A percentile compares a stretch with the other conserved stretches of the same genome.
phyloP scores from a whole-genome alignment of 1,140 invertebrate genomes.

The Protaetia brevitarsis region DNA sequence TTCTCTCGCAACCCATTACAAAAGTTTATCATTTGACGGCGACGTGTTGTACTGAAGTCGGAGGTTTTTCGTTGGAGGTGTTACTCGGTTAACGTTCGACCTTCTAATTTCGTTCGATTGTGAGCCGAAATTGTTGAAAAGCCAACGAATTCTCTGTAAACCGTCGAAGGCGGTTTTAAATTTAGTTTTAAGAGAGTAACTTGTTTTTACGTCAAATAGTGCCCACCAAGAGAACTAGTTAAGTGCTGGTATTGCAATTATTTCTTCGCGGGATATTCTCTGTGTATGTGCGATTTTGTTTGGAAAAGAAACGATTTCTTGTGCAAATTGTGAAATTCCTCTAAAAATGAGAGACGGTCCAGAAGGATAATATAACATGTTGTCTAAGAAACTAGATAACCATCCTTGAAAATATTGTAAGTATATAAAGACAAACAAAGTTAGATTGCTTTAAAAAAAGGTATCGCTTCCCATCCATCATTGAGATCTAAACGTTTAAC shows the following conservation, averaged over 20 bases:
- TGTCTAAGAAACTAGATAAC: too few relatives aligned
- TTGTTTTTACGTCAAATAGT: background rate
- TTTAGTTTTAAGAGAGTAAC: background rate
- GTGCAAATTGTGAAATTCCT: too few relatives aligned
- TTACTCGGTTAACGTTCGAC: background rate
- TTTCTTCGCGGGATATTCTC: background rate
- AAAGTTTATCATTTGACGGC: constrained; percentile 12
- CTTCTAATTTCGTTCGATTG: background rate
- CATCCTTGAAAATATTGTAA: too few relatives aligned
- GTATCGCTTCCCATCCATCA: too few relatives aligned
- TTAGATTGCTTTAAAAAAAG: too few relatives aligned
- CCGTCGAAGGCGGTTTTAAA: too few relatives aligned
- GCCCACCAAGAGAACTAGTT: background rate
- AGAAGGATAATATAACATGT: too few relatives aligned
- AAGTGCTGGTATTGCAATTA: constrained; percentile 10
- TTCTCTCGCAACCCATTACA: constrained; percentile 16
- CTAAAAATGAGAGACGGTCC: too few relatives aligned
- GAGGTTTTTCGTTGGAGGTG: background rate
- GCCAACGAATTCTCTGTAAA: too few relatives aligned
- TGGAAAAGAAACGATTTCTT: too few relatives aligned
- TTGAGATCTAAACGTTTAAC: too few relatives aligned
- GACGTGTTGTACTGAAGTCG: background rate
- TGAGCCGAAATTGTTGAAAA: background rate
- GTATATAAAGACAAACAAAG: too few relatives aligned
- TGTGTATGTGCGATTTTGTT: background rate